Evolutionary conservation across 2,797 vertebrate genomes (phyloP).

Genomic region (Pogonophryne albipinna): DNA sequence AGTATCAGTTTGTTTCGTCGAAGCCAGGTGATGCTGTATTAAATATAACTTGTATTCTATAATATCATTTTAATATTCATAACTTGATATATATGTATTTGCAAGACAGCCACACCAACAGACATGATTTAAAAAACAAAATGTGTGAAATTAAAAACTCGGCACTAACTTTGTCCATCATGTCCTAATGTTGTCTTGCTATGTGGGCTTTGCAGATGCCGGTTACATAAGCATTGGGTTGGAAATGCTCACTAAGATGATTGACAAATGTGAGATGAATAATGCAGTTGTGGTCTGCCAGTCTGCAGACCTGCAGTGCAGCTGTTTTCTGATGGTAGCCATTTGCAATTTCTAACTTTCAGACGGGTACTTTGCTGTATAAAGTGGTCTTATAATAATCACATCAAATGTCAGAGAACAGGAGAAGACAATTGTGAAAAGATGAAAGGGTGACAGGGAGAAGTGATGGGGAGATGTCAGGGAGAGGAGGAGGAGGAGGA

Average conservation of each 20-base stretch:
- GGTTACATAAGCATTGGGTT: neutral
- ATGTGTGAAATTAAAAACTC: too few species aligned
- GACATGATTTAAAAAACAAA: too few species aligned
- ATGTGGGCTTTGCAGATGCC: neutral
- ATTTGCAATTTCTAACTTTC: neutral
- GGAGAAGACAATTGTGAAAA: neutral
- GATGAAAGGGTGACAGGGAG: neutral
- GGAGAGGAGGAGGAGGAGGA: neutral
- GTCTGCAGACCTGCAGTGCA: neutral
- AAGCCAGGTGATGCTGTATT: neutral
- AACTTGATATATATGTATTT: too few species aligned
- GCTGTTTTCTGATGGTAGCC: neutral
- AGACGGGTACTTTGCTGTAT: neutral
- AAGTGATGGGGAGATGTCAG: neutral
- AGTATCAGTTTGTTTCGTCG: slow-evolving; percentile 25
- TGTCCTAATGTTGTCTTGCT: neutral
- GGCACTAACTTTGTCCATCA: too few species aligned
- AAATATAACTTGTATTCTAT: too few species aligned
- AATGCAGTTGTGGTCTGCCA: neutral
- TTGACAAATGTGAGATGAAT: neutral
- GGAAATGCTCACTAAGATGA: neutral
- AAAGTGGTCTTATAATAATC: neutral
- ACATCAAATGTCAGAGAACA: neutral
- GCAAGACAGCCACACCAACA: too few species aligned
- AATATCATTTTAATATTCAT: too few species aligned